These are phyloP conservation scores for Anguilla megastoma DNA, from an alignment of 2,797 vertebrate species.

Conservation along the genomic window DNA sequence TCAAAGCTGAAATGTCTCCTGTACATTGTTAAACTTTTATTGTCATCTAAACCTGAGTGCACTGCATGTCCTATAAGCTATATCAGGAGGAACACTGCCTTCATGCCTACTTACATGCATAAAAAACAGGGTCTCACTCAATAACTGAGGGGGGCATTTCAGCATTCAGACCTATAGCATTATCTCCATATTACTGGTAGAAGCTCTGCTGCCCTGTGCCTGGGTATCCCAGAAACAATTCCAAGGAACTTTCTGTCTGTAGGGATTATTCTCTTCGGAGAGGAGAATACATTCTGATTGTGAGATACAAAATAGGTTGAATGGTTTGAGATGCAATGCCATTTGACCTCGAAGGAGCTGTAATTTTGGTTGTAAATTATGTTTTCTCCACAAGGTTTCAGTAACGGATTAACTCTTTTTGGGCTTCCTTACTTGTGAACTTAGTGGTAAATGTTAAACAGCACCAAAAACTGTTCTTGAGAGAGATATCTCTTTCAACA, in stretches of 20 bases:
- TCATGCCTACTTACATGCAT: background rate
- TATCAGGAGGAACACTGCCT: background rate
- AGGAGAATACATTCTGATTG: background rate
- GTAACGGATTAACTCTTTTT: background rate
- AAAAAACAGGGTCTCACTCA: slow-evolving; percentile 7
- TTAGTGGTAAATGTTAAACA: background rate
- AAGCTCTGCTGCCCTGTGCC: background rate
- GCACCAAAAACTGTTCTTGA: background rate
- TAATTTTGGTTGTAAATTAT: background rate
- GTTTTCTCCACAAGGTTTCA: background rate
- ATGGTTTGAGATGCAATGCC: no score
- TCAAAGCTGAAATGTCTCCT: background rate
- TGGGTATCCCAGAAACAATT: slow-evolving; percentile 7
- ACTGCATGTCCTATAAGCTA: background rate
- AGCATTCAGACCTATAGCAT: slow-evolving; percentile 15
- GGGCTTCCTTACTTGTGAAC: background rate
- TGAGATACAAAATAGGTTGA: background rate
- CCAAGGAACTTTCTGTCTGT: slow-evolving; percentile 10
- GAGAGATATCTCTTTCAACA: background rate
- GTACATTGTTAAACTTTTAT: slow-evolving; percentile 18
- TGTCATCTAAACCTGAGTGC: background rate
- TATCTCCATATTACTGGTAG: slow-evolving; percentile 29
- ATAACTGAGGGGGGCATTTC: slow-evolving; percentile 21
- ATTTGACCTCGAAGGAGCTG: background rate
- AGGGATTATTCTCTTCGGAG: slow-evolving; percentile 2